Conservation (phyloP, 2,888 invertebrate genomes). For the Creontiades dilutus region DNA sequence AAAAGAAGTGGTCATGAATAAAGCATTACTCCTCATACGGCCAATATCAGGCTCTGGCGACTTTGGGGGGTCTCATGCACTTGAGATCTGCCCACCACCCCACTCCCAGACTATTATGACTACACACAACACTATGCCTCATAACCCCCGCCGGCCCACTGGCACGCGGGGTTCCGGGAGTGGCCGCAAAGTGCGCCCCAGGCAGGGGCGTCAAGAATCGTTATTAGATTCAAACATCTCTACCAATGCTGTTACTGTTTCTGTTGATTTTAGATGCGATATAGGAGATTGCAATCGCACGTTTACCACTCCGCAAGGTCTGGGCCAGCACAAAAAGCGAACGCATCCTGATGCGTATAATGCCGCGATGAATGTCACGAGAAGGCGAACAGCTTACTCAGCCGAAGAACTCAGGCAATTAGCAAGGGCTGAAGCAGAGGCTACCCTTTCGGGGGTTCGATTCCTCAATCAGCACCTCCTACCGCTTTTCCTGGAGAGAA, state of each 20-base stretch:
- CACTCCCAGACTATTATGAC: neutral
- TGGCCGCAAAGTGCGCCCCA: no score
- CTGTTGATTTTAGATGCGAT: no score
- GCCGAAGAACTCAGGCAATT: neutral
- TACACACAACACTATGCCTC: neutral
- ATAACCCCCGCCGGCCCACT: no score
- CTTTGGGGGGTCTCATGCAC: neutral
- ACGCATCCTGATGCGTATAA: no score
- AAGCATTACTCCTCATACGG: neutral
- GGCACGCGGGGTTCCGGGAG: no score
- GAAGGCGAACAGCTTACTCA: no score
- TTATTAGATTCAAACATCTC: no score
- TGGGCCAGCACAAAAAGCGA: no score
- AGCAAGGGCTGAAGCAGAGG: neutral
- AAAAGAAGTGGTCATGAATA: no score
- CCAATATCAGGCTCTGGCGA: slow-evolving; percentile 1
- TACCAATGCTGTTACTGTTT: no score
- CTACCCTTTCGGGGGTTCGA: neutral
- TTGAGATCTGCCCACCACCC: neutral
- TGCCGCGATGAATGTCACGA: no score
- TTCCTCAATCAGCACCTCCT: neutral
- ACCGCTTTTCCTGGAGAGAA: neutral
- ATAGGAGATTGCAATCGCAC: neutral
- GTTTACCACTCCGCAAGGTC: neutral
- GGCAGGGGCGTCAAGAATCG: no score